These are phyloP conservation scores for Glaucomys volans DNA, from an alignment of 2,113 vertebrate species.

Conservation along the genomic window DNA sequence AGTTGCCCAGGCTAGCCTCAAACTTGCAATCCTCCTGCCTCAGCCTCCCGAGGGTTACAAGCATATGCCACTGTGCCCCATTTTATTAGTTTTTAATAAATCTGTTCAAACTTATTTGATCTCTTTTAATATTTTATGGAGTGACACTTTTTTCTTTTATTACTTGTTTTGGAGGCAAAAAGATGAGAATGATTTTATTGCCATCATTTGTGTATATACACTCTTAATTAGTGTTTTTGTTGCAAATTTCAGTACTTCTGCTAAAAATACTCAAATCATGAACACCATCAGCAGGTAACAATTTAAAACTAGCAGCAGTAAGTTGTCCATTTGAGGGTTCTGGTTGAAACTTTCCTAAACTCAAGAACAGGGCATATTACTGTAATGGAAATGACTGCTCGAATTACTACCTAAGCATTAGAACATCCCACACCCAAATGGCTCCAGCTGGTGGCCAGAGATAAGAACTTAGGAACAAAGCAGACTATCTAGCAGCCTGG, in stretches of 20 bases:
- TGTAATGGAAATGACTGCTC: neutral
- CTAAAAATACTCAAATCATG: slow-evolving; percentile 12
- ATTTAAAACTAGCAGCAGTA: neutral
- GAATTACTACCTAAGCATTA: neutral
- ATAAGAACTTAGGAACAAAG: neutral
- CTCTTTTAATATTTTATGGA: neutral
- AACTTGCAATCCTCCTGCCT: neutral
- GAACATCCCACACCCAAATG: neutral
- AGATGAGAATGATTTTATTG: neutral
- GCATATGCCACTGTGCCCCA: neutral
- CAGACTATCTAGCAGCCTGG: neutral
- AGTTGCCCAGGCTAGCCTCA: neutral
- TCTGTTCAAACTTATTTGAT: slow-evolving; percentile 38
- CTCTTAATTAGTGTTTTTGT: neutral
- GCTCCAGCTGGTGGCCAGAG: neutral
- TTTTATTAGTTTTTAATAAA: neutral
- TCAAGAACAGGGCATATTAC: neutral
- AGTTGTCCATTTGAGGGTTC: neutral
- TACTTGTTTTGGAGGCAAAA: neutral
- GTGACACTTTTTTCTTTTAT: slow-evolving; percentile 31
- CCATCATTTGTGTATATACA: neutral
- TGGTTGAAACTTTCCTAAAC: neutral
- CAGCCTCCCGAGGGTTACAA: no score
- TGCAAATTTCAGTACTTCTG: neutral
- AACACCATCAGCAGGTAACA: neutral